phyloP scores from a whole-genome alignment of 2,113 vertebrate species.

The Platysteira castanea region DNA sequence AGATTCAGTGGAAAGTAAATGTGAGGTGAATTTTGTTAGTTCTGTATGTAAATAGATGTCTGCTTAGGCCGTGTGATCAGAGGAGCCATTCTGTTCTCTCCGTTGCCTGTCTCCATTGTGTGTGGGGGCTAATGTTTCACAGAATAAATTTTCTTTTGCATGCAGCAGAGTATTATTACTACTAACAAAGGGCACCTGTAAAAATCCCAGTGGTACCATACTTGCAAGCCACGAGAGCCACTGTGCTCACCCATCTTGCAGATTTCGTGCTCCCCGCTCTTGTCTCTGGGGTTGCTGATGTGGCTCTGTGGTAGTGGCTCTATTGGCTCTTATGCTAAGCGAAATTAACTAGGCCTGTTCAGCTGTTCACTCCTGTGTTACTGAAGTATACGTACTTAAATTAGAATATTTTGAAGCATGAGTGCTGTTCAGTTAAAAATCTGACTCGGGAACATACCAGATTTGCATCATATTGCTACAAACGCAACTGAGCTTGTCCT shows the following conservation, averaged over 20 bases:
- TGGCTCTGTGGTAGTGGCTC: neutral
- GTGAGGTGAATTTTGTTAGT: neutral
- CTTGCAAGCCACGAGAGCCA: neutral
- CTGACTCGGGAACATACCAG: neutral
- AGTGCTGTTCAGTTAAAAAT: neutral
- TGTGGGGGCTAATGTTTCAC: neutral
- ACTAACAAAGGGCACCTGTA: neutral
- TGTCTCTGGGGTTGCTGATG: rapidly evolving
- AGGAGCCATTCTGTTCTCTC: neutral
- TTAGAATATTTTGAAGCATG: neutral
- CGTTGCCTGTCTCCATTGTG: rapidly evolving
- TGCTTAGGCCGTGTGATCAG: neutral
- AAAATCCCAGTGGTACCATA: neutral
- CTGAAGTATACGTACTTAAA: neutral
- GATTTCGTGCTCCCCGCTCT: neutral
- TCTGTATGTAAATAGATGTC: neutral
- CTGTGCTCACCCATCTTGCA: neutral
- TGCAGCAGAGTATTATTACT: neutral
- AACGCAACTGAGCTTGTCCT: neutral
- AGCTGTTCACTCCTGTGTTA: neutral
- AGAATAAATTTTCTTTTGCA: neutral
- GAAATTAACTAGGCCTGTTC: neutral
- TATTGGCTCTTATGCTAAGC: neutral
- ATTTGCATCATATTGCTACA: neutral
- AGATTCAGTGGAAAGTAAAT: neutral